Conservation (phyloP, 2,113 vertebrate species). For the Tenebrosternarchus preto region DNA sequence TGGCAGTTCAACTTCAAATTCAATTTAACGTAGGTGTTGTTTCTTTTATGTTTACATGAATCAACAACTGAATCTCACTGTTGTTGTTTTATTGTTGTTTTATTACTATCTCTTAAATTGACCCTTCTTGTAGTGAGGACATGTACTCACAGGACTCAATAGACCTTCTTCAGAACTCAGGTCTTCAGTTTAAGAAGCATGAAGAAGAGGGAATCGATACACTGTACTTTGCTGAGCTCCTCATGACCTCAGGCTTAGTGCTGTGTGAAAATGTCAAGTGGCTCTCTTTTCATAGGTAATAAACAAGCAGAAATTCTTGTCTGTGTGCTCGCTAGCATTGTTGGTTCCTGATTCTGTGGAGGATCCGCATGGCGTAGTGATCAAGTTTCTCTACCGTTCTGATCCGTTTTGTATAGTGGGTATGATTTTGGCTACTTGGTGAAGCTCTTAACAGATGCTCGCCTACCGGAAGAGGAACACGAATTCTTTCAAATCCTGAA, state of each 20-base stretch:
- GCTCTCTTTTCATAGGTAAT: slow-evolving; percentile 97
- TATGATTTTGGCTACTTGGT: slow-evolving; percentile 99
- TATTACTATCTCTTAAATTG: not conserved
- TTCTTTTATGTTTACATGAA: not conserved
- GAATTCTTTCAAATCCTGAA: slow-evolving; percentile 98
- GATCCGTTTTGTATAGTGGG: slow-evolving; percentile 72
- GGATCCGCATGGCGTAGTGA: not conserved
- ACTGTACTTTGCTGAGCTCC: slow-evolving; percentile 93
- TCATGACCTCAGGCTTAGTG: slow-evolving; percentile 97
- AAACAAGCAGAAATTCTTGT: not conserved
- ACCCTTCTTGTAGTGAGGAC: slow-evolving; percentile 82
- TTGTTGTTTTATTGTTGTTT: not conserved
- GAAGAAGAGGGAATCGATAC: slow-evolving; percentile 97
- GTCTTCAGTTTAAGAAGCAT: slow-evolving; percentile 96
- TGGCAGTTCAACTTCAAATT: slow-evolving; percentile 99
- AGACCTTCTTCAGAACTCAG: slow-evolving; percentile 95
- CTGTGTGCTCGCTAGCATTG: not conserved
- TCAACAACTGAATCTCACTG: too few species aligned
- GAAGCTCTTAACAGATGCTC: slow-evolving; percentile 92
- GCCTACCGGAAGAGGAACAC: slow-evolving; percentile 94
- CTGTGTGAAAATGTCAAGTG: slow-evolving; percentile 97
- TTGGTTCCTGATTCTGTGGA: not conserved
- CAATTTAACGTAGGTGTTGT: slow-evolving; percentile 89
- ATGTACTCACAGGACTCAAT: slow-evolving; percentile 99
- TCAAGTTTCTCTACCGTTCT: not conserved